Conservation (phyloP, 2,113 vertebrate genomes). For the Leptobrachium ailaonicum region DNA sequence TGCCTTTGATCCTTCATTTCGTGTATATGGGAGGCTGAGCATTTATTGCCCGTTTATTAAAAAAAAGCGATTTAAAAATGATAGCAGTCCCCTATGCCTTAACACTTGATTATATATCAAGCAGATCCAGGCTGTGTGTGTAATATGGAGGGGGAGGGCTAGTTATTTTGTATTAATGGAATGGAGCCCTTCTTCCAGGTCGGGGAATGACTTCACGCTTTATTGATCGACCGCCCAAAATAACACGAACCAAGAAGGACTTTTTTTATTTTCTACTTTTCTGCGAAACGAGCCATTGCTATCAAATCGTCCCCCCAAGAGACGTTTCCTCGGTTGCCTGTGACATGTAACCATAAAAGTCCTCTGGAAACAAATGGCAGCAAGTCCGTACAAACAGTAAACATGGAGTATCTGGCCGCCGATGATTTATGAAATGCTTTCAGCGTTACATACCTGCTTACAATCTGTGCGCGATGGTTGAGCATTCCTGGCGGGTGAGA, state of each 20-base stretch:
- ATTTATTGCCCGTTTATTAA: too few relatives aligned
- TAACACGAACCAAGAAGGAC: background rate
- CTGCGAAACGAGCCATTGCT: conserved; percentile 10
- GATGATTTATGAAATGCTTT: background rate
- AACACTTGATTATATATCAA: too few relatives aligned
- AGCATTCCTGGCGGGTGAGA: conserved; percentile 32
- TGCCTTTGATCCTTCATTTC: background rate
- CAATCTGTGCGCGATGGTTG: conserved; percentile 12
- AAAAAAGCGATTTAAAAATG: too few relatives aligned
- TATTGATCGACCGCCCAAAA: conserved; percentile 13
- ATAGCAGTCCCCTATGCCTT: too few relatives aligned
- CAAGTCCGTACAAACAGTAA: background rate
- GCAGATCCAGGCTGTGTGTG: background rate
- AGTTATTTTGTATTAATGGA: background rate
- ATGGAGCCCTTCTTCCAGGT: background rate
- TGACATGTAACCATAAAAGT: conserved; percentile 9
- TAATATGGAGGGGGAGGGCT: background rate
- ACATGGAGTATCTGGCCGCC: background rate
- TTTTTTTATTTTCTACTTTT: conserved; percentile 27
- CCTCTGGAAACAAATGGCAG: conserved; percentile 2
- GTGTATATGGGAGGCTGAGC: too few relatives aligned
- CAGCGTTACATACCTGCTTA: conserved; percentile 1
- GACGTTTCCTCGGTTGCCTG: background rate
- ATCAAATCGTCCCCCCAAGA: background rate
- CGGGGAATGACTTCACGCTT: conserved; percentile 15